Conservation (phyloP, 2,888 invertebrate genomes). For the Conistra vaccinii region DNA sequence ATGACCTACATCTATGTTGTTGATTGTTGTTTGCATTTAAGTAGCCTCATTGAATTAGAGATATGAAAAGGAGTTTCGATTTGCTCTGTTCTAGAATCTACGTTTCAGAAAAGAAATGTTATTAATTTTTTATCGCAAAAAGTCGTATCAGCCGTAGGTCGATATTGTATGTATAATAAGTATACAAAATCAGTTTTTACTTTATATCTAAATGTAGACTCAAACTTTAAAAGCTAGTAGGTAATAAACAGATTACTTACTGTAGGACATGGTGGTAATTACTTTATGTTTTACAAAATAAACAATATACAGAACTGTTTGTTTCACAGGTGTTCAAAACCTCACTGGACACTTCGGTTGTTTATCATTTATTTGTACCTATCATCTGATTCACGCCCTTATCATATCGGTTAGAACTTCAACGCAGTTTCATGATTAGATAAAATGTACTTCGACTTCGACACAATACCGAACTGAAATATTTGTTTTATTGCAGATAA, state of each 20-base stretch:
- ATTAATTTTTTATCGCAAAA: constrained; percentile 11
- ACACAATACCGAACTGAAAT: constrained; percentile 28
- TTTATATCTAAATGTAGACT: not conserved
- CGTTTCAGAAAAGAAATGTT: not conserved
- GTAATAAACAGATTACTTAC: constrained; percentile 66
- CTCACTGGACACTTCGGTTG: constrained; percentile 60
- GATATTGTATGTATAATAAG: not conserved
- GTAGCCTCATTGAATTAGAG: not conserved
- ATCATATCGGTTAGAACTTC: constrained; percentile 70
- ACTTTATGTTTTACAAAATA: constrained; percentile 22
- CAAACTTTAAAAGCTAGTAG: not conserved
- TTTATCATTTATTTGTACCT: constrained; percentile 70
- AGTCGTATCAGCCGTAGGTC: not conserved
- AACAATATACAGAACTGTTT: constrained; percentile 44
- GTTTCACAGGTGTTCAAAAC: constrained; percentile 52
- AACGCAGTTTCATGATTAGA: constrained; percentile 71
- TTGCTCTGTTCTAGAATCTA: not conserved
- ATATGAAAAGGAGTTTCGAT: not conserved
- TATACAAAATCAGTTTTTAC: not conserved
- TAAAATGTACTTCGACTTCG: constrained; percentile 53
- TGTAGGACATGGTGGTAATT: constrained; percentile 67
- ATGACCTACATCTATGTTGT: not conserved
- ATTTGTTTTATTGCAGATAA: constrained; percentile 37
- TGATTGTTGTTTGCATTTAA: not conserved
- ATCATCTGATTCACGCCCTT: constrained; percentile 68